phyloP scores from a whole-genome alignment of 2,888 invertebrate species.

The Rotaria sp. region DNA sequence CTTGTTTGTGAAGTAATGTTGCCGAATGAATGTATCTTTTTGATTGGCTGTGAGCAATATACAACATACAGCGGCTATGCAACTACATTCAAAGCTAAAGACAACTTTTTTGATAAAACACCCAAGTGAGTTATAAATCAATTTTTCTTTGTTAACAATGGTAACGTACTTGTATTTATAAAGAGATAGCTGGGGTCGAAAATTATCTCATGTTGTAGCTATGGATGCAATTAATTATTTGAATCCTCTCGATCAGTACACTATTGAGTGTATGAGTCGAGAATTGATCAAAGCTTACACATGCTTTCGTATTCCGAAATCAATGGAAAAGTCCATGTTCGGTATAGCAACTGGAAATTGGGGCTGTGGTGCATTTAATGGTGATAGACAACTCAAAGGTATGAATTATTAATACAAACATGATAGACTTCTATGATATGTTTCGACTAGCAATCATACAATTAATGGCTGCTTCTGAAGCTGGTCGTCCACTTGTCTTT shows the following conservation, averaged over 20 bases:
- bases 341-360: conserved; percentile 77
- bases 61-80: not conserved
- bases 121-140: not conserved
- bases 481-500: conserved; percentile 68
- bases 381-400: conserved; percentile 58
- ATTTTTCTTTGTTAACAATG: not conserved
- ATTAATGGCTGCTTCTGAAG: conserved; percentile 64
- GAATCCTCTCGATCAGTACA: conserved; percentile 55
- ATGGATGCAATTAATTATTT: conserved; percentile 75
- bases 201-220: conserved; percentile 67
- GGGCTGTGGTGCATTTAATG: conserved; percentile 77
- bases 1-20: conserved; percentile 72
- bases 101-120: not conserved
- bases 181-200: conserved; percentile 54
- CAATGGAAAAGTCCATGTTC: conserved; percentile 42
- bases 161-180: conserved; percentile 36
- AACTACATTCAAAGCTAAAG: not conserved
- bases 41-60: conserved; percentile 67
- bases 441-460: conserved; percentile 64
- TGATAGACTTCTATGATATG: not conserved
- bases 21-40: conserved; percentile 70
- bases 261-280: conserved; percentile 55
- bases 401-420: not conserved
- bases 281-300: conserved; percentile 74
- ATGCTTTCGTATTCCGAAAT: conserved; percentile 34